Evolutionary conservation across 2,797 vertebrate genomes (phyloP), one percentile per base, ranked within the genome.

Genomic region (Arvicola amphibius): DNA sequence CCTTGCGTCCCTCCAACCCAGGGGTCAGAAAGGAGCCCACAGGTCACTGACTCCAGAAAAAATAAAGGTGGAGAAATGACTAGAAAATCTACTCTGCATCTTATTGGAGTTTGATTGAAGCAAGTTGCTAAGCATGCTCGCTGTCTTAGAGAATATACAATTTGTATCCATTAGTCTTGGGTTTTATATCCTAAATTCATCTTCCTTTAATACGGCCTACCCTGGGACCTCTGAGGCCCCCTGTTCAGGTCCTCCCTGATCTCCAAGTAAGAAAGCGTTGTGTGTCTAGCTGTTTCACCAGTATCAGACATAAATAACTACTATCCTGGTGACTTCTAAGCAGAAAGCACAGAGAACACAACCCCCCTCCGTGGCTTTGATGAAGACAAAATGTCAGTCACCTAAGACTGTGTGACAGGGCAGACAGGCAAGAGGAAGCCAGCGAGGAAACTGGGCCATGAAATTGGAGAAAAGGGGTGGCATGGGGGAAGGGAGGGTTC

Each of bases 371-470:
- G 88, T 91, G 53, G 90, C 98, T 98, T 98, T 98, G 98, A 98
- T 98, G 96, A 97, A 98, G 97, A 97, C 94, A 97, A 98, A 98
- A 95, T 79, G 90, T 88, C 97, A 97, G 96, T 98, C 98, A 97
- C 95, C 88, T 97, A 97, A 98, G 98, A 98, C 88, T 95, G 73
- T 92, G 43, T 98, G 97, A 97, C 97, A 97, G 97, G 95, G 92
- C 94, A 88, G 93, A 97, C 96, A 88, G 83, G 84, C 98, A 91
- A 97, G 91, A 98, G 98, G 98, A 98, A 98, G 95, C 92, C 65
- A 98, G 96, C 97, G 91, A 92, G 98, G 98, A 97, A 98, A 97
- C 93, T 93, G 13, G 59, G 71, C 88, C 71, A n/a, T 97, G 96
- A 98, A 98, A 98, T 92, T 93, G 96, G 81, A 97, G 97, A 96